A percentile compares a stretch with the other conserved stretches of the same genome.
These are phyloP conservation scores for Nebria brevicollis DNA, from an alignment of 2,888 invertebrate genomes.

Conservation along the genomic window DNA sequence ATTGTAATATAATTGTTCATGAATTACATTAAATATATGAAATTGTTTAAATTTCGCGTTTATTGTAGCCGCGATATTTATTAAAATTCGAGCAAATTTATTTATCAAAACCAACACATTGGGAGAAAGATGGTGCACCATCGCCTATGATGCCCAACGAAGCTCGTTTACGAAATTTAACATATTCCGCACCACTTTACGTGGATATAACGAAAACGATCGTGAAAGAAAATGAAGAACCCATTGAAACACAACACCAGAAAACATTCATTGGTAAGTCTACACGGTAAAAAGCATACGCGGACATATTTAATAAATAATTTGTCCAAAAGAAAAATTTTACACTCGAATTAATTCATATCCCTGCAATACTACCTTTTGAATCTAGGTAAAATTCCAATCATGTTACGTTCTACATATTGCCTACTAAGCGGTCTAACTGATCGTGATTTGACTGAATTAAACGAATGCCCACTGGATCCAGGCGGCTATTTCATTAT, in stretches of 20 bases:
- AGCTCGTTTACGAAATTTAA: constrained; percentile 94
- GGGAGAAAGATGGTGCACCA: constrained; percentile 99
- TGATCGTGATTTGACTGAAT: constrained; percentile 98
- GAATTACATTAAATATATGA: no score
- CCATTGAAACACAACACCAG: constrained; percentile 83
- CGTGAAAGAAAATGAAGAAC: constrained; percentile 89
- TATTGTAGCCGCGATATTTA: constrained; percentile 81
- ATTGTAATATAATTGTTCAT: no score
- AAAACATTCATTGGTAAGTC: constrained; percentile 74
- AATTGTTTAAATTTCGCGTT: background rate
- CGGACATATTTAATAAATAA: no score
- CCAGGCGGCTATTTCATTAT: constrained; percentile 99
- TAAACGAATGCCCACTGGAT: constrained; percentile 99
- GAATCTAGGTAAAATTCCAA: constrained; percentile 89
- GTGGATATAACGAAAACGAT: constrained; percentile 99
- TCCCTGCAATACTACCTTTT: no score
- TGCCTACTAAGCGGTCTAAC: constrained; percentile 93
- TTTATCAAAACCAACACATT: constrained; percentile 98
- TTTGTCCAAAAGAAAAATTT: no score
- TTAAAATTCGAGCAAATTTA: constrained; percentile 99
- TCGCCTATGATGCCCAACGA: constrained; percentile 99
- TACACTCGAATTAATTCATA: no score
- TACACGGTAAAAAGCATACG: background rate
- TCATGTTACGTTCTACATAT: constrained; percentile 98
- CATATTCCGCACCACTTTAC: constrained; percentile 98